These are phyloP conservation scores for Capromys pilorides DNA, from an alignment of 2,797 vertebrate species.

Conservation along the genomic window DNA sequence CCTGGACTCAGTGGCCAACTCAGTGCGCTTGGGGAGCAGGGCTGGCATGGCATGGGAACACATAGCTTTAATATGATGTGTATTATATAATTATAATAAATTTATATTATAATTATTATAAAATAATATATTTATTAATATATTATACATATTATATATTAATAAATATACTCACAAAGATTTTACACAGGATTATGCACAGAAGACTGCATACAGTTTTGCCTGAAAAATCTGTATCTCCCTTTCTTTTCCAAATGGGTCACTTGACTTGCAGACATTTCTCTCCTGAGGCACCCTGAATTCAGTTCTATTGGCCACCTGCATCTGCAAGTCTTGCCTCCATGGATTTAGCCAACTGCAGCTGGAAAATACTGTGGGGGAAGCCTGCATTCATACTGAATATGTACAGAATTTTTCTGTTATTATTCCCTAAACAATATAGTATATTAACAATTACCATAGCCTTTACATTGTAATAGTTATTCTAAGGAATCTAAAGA, in stretches of 20 bases:
- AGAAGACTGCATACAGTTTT: background rate
- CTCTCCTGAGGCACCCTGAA: background rate
- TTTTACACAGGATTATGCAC: background rate
- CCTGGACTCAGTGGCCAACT: too few species aligned
- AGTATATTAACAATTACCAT: background rate
- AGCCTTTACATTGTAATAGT: background rate
- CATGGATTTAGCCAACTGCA: background rate
- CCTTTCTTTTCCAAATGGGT: constrained; percentile 38
- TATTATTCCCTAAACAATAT: background rate
- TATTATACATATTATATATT: too few species aligned
- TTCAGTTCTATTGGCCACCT: background rate
- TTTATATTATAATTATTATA: too few species aligned
- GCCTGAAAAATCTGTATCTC: background rate
- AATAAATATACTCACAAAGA: background rate
- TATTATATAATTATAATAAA: too few species aligned
- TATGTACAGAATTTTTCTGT: background rate
- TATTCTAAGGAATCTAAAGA: background rate
- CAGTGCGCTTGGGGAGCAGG: too few species aligned
- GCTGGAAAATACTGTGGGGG: background rate
- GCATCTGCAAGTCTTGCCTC: too few species aligned
- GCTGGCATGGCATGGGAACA: background rate
- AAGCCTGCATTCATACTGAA: background rate
- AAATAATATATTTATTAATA: too few species aligned
- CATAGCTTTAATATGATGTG: constrained; percentile 7
- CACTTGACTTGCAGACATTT: background rate